Conservation (phyloP, 2,797 vertebrate genomes). For the Lagocephalus sceleratus region DNA sequence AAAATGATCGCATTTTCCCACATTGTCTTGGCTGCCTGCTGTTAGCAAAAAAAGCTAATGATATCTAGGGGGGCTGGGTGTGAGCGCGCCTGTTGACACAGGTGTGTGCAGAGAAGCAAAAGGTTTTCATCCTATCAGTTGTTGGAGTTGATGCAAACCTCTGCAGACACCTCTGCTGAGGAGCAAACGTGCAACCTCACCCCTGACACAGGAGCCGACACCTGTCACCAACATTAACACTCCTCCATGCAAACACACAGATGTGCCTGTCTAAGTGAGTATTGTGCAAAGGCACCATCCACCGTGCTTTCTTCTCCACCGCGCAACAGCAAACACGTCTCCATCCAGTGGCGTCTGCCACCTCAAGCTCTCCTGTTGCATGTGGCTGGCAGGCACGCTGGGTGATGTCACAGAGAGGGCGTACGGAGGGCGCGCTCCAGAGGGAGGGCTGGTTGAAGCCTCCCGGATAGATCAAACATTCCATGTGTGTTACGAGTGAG, state of each 20-base stretch:
- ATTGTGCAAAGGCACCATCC: conserved; percentile 18
- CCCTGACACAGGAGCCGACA: conserved; percentile 67
- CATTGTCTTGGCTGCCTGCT: conserved; percentile 78
- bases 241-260: conserved; percentile 38
- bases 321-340: conserved; percentile 32
- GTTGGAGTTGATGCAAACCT: conserved; percentile 84
- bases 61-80: conserved; percentile 79
- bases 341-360: conserved; percentile 47
- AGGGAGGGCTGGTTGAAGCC: conserved; percentile 62
- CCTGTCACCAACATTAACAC: conserved; percentile 57
- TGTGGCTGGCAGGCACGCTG: conserved; percentile 46
- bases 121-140: conserved; percentile 81
- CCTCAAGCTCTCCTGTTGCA: conserved; percentile 54
- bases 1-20: conserved; percentile 57
- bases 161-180: conserved; percentile 80
- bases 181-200: conserved; percentile 70
- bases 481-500: conserved; percentile 57
- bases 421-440: conserved; percentile 42
- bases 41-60: conserved; percentile 85
- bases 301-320: conserved; percentile 25
- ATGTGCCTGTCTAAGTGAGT: conserved; percentile 15
- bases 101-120: conserved; percentile 41
- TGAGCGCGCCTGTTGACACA: conserved; percentile 49
- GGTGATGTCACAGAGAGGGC: conserved; percentile 46
- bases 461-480: conserved; percentile 69